Evolutionary conservation across 2,888 invertebrate species (phyloP).

Genomic region (Zaprionus obscuricornis): DNA sequence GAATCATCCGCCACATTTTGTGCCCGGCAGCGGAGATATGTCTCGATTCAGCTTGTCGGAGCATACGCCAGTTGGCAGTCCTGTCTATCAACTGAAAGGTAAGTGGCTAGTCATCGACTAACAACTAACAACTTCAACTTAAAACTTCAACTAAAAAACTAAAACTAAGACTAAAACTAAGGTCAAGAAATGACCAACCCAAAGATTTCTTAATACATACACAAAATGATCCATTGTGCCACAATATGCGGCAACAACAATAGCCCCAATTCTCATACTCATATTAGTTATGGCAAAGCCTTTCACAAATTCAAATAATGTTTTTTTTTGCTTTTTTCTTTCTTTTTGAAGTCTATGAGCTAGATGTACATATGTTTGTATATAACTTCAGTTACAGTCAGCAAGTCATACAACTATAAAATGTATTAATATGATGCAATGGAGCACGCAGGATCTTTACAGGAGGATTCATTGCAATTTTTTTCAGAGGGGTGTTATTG

Average conservation of each 20-base stretch:
- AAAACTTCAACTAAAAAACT: background rate
- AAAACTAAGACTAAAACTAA: background rate
- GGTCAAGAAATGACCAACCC: slow-evolving; percentile 40
- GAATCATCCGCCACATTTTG: slow-evolving; percentile 90
- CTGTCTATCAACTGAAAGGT: slow-evolving; percentile 90
- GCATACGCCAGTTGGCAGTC: slow-evolving; percentile 89
- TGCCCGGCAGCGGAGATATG: slow-evolving; percentile 90
- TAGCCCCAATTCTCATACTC: slow-evolving; percentile 67
- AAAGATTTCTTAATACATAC: slow-evolving; percentile 21
- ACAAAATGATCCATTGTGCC: slow-evolving; percentile 18
- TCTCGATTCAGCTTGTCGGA: slow-evolving; percentile 89
- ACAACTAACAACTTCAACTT: background rate
- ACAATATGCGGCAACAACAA: slow-evolving; percentile 37
- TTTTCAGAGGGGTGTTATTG: too few species aligned
- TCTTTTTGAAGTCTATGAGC: too few species aligned
- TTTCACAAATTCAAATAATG: too few species aligned
- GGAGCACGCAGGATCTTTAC: too few species aligned
- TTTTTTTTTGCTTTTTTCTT: too few species aligned
- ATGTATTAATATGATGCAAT: too few species aligned
- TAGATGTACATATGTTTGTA: too few species aligned
- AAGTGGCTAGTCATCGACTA: slow-evolving; percentile 72
- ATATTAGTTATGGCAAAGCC: slow-evolving; percentile 51
- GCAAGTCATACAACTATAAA: too few species aligned
- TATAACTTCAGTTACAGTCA: too few species aligned
- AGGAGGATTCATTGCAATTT: too few species aligned